Base-by-base conservation (phyloP, 2,797 vertebrate species). In the Anolis apletophallus region DNA sequence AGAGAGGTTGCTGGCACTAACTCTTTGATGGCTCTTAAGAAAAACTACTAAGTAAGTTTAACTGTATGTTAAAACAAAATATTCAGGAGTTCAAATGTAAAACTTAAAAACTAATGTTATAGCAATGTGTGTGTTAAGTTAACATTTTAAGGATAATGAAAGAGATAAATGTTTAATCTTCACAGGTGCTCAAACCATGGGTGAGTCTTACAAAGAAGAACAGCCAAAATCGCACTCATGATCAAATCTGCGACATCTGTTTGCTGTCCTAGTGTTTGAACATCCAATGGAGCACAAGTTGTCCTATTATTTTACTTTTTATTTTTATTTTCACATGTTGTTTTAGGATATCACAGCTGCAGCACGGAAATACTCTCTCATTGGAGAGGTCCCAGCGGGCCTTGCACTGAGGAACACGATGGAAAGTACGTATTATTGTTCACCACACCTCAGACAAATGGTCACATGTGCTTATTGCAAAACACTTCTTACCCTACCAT, bases 271-370 rank as follows among this genome's bases (percentile, higher is more conserved):
- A 21, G 29, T 19, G 67, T 82, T 88, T 90, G 85, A 77, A 89
- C 87, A 88, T 69, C 16, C 61, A 74, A 21, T 7, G 4, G 61
- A 94, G 92, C 68, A 94, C 88, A 89, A 59, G 32, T 1, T 93
- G 85, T 94, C 87, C 89, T 84, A 55, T 71, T 21, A 77, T 54
- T 91, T 83, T 87, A 54, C 32, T 92, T 40, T 0, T 91, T 80
- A 59, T 46, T 57, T 57, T 86, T 80, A 86, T 85, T 92, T 80
- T 81, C 91, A 86, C 81, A 89, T 93, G 88, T 80, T 87, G 86
- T 87, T 34, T 69, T 68, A 87, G 85, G 90, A 92, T 89, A 57
- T 92, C 81, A 86, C 88, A 95, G 93, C 93, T 96, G 85, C 92
- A 91, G 90, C 1, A 67, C 90, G 81, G 92, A 90, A 87, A 85